Percentiles rank a stretch among this genome's conserved stretches.
These are phyloP conservation scores for Callopanchax toddi DNA, from an alignment of 2,113 vertebrate species.

Conservation along the genomic window DNA sequence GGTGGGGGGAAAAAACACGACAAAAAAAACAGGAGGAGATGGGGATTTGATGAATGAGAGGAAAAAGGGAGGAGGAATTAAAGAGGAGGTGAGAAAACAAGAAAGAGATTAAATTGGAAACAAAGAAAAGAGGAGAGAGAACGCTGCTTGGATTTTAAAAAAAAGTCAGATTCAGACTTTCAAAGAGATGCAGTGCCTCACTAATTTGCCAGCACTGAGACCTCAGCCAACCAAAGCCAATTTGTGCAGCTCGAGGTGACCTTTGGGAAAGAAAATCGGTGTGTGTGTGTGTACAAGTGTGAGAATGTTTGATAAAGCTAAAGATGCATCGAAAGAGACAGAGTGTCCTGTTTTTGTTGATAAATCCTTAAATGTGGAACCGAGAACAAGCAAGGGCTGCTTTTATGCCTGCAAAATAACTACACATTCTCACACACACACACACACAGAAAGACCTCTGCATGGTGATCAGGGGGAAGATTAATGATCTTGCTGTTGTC, in stretches of 20 bases:
- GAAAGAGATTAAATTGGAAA: background rate
- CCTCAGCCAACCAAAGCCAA: slow-evolving; percentile 62
- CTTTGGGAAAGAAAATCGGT: slow-evolving; percentile 43
- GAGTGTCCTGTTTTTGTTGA: slow-evolving; percentile 12
- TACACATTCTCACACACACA: slow-evolving; percentile 18
- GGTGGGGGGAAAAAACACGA: slow-evolving; percentile 1
- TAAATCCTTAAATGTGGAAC: slow-evolving; percentile 35
- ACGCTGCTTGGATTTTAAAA: slow-evolving; percentile 22
- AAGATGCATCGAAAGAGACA: slow-evolving; percentile 22
- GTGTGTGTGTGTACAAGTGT: slow-evolving; percentile 18
- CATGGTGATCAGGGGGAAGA: slow-evolving; percentile 54
- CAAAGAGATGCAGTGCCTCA: slow-evolving; percentile 55
- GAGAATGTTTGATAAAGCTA: slow-evolving; percentile 11
- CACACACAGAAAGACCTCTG: slow-evolving; percentile 8
- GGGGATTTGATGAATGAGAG: slow-evolving; percentile 44
- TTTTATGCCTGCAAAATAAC: slow-evolving; percentile 19
- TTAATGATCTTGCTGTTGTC: slow-evolving; percentile 62
- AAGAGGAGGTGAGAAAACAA: slow-evolving; percentile 6
- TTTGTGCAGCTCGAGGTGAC: slow-evolving; percentile 68
- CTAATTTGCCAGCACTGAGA: slow-evolving; percentile 63
- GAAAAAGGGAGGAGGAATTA: slow-evolving; percentile 10
- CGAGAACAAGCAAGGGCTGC: slow-evolving; percentile 48
- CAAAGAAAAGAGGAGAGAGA: slow-evolving; percentile 27
- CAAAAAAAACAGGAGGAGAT: slow-evolving; percentile 29
- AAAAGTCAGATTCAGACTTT: slow-evolving; percentile 48